These are phyloP conservation scores for Muraenolepis orangiensis DNA, from an alignment of 2,797 vertebrate species.

Conservation along the genomic window DNA sequence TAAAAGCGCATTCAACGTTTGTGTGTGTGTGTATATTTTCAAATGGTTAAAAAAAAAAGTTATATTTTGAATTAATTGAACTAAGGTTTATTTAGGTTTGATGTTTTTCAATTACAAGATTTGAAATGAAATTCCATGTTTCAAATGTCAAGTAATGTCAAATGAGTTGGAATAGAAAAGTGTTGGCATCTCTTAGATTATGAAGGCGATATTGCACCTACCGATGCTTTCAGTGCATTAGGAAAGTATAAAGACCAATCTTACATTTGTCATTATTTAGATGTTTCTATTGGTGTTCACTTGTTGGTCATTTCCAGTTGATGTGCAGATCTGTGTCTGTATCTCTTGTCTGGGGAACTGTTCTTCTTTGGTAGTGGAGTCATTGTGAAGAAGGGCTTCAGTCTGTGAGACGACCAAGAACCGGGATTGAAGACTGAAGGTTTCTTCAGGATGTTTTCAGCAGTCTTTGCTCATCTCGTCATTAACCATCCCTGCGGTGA, in stretches of 20 bases:
- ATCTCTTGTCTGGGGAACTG: neutral
- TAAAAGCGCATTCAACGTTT: neutral
- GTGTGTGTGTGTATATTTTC: neutral
- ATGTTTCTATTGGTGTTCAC: neutral
- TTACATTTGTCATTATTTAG: neutral
- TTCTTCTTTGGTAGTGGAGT: neutral
- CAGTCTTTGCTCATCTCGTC: neutral
- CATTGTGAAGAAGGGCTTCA: neutral
- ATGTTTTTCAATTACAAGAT: neutral
- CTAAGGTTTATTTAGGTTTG: neutral
- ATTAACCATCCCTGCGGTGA: neutral
- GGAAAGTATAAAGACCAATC: constrained; percentile 1
- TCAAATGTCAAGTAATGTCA: no score
- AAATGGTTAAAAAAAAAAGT: neutral
- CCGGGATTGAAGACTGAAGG: neutral
- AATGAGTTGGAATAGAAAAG: neutral
- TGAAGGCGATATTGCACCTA: neutral
- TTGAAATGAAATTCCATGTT: constrained; percentile 23
- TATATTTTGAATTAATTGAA: neutral
- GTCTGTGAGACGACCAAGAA: neutral
- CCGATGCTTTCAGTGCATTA: neutral
- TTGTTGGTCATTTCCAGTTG: neutral
- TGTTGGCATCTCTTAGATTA: neutral
- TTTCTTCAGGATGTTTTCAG: neutral
- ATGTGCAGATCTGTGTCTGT: no score